Conservation (phyloP, 2,797 vertebrate species). For the Jordanella pulchra region DNA sequence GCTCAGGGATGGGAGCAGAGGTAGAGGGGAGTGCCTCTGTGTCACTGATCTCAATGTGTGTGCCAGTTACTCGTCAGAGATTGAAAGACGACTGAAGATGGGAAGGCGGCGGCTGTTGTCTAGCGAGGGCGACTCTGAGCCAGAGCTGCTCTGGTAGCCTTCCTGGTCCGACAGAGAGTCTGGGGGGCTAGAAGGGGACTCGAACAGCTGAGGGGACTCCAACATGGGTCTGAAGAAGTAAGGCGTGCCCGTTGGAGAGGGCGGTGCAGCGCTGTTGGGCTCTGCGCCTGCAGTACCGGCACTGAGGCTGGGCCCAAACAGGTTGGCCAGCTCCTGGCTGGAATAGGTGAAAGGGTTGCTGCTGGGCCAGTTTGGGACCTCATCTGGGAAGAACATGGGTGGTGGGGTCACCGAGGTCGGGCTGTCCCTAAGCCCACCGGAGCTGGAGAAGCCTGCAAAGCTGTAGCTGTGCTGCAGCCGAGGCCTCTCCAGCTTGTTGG, state of each 20-base stretch:
- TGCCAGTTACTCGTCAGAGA: constrained; percentile 91
- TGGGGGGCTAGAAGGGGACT: constrained; percentile 91
- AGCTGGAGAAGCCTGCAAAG: constrained; percentile 92
- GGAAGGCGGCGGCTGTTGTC: constrained; percentile 96
- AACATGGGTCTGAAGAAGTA: constrained; percentile 94
- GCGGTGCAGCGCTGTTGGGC: constrained; percentile 68
- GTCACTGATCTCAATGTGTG: constrained; percentile 50
- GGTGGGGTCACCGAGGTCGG: constrained; percentile 95
- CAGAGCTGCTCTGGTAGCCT: constrained; percentile 96
- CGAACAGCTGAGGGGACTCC: constrained; percentile 92
- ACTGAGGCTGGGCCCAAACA: constrained; percentile 90
- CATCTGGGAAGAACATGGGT: constrained; percentile 91
- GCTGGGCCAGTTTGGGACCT: constrained; percentile 89
- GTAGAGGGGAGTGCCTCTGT: constrained; percentile 75
- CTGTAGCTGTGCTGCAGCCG: constrained; percentile 98
- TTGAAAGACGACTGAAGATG: constrained; percentile 99
- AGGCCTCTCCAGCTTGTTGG: constrained; percentile 85
- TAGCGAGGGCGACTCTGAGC: constrained; percentile 92
- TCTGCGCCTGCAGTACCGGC: constrained; percentile 79
- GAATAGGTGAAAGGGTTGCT: constrained; percentile 97
- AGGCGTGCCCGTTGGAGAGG: constrained; percentile 83
- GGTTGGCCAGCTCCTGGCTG: constrained; percentile 97
- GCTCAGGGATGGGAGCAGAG: constrained; percentile 42
- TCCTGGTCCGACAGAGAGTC: constrained; percentile 98
- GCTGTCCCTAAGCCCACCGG: constrained; percentile 91